Percentiles rank a stretch among this genome's conserved stretches.
These are phyloP conservation scores for Listrodromus nycthemerus DNA, from an alignment of 2,888 invertebrate species.

Conservation along the genomic window DNA sequence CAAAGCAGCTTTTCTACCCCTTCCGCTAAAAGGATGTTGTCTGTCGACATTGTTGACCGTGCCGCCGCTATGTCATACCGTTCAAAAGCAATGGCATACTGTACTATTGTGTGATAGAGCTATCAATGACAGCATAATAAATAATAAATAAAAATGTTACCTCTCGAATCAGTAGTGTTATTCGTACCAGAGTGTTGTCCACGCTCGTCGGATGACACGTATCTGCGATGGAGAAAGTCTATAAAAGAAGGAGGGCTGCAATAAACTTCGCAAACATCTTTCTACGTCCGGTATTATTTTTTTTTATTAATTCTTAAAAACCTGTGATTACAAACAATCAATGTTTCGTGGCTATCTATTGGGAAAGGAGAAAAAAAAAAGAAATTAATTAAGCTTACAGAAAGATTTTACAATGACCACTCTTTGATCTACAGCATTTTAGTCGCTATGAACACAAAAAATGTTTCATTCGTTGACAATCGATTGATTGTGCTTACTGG, in stretches of 20 bases:
- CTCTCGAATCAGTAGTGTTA: slow-evolving; percentile 67
- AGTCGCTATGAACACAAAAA: slow-evolving; percentile 46
- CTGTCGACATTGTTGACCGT: slow-evolving; percentile 64
- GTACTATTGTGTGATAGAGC: slow-evolving; percentile 79
- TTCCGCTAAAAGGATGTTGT: slow-evolving; percentile 60
- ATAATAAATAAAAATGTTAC: slow-evolving; percentile 74
- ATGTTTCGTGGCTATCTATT: slow-evolving; percentile 58
- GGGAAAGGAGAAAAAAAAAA: slow-evolving; percentile 10
- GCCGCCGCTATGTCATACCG: slow-evolving; percentile 69
- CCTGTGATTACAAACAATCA: slow-evolving; percentile 55
- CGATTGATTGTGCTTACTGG: slow-evolving; percentile 16
- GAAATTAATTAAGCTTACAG: slow-evolving; percentile 43
- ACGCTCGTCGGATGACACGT: background rate
- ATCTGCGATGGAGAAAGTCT: background rate
- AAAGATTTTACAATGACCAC: slow-evolving; percentile 51
- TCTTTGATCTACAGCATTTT: slow-evolving; percentile 41
- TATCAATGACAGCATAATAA: slow-evolving; percentile 79
- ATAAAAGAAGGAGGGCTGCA: background rate
- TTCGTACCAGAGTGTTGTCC: slow-evolving; percentile 11
- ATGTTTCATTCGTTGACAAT: slow-evolving; percentile 20
- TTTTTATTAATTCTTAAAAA: slow-evolving; percentile 57
- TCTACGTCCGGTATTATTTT: slow-evolving; percentile 54
- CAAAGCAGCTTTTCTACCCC: slow-evolving; percentile 62
- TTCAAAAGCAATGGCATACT: slow-evolving; percentile 70
- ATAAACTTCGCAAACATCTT: background rate